Percentiles rank a stretch among this genome's conserved stretches.
Conservation (phyloP, 2,797 vertebrate genomes). For the Myiotriccus ornatus region DNA sequence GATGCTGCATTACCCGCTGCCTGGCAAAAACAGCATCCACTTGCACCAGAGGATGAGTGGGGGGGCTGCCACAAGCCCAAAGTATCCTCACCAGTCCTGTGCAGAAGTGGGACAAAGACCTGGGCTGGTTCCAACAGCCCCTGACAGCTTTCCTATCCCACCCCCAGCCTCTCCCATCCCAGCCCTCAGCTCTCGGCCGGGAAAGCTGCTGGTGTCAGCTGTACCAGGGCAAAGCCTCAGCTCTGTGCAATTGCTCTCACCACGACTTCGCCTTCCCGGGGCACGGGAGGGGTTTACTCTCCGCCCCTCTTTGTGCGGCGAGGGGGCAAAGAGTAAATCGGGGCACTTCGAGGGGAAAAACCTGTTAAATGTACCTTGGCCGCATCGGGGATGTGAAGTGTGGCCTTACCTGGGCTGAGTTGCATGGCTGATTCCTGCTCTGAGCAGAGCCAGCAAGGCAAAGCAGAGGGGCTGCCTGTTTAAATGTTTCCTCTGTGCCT, state of each 20-base stretch:
- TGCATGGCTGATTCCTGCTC: slow-evolving; percentile 60
- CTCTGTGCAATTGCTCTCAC: background rate
- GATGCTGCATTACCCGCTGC: accelerated
- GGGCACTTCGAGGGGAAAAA: background rate
- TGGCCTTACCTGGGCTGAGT: slow-evolving; percentile 67
- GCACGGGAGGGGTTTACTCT: background rate
- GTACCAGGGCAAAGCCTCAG: background rate
- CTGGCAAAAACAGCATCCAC: accelerated
- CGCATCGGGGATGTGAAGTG: background rate
- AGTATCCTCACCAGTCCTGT: background rate
- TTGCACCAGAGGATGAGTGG: background rate
- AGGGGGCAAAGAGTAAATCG: background rate
- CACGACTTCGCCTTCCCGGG: background rate
- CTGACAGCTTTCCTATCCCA: background rate
- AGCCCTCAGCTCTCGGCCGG: background rate
- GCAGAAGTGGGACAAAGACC: background rate
- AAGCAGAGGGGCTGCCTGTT: slow-evolving; percentile 31
- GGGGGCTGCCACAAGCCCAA: background rate
- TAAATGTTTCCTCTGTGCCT: slow-evolving; percentile 63
- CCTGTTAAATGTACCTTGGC: background rate
- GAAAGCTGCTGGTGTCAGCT: background rate
- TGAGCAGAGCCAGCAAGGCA: slow-evolving; percentile 37
- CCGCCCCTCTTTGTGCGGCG: background rate
- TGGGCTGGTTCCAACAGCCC: background rate
- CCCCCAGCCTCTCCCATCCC: background rate